Evolutionary conservation across 2,113 vertebrate genomes (phyloP), one percentile per base, ranked within the genome.

Genomic region (Notothenia rossii): DNA sequence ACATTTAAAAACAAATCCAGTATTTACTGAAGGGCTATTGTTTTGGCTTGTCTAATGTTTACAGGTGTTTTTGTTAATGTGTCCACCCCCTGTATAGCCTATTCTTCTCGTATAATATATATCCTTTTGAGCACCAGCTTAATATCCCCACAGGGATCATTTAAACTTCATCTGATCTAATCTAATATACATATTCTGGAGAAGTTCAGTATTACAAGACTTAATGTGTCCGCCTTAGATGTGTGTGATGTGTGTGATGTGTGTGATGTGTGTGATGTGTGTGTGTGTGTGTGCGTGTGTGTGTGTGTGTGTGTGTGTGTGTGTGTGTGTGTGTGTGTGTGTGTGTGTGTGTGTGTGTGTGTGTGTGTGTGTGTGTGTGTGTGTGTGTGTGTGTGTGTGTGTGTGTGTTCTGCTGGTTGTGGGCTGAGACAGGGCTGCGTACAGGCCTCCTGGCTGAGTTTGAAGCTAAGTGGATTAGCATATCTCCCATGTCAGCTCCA

Each of bases 391-490:
- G 59, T 73, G 71, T 69, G 55, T 67, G 18, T 13, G 60, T 69
- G 46, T 72, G 69, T 56, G 79, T 81, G 78, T 75, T 87, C 77
- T 74, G 69, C 69, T 83, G n/a, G 6, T 80, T 69, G 56, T 4
- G 73, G 54, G 62, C 82, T 25, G 75, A 86, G 79, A 73, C 73
- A 15, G 70, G 53, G 75, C 82, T 79, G 79, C n/a, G 14, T 69
- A 65, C 77, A 48, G 81, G 90, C 66, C 86, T 82, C 74, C 77
- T 88, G 81, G 82, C 87, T 89, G 88, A 94, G 91, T 82, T 92
- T 89, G 91, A 94, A 79, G 87, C 86, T 95, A 95, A 95, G 93
- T 90, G 91, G 94, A 95, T 96, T 96, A 94, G 89, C 89, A 92
- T 88, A 88, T 91, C 91, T 94, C 82, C 72, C 89, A 91, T 92